Conservation (phyloP, 2,113 vertebrate species). For the Tylochromis polylepis region DNA sequence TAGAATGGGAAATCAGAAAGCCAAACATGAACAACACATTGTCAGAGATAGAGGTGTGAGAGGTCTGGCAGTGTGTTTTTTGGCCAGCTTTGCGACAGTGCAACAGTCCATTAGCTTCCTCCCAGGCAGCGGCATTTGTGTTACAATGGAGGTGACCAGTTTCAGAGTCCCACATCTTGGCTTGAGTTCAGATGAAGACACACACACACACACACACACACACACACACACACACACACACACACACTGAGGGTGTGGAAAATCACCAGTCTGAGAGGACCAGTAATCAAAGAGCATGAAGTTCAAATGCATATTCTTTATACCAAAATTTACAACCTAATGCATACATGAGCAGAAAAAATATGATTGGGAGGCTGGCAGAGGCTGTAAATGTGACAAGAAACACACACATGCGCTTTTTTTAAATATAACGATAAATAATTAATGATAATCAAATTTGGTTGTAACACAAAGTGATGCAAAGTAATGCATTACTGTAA, state of each 20-base stretch:
- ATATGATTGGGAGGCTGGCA: background rate
- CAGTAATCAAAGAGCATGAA: background rate
- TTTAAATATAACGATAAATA: background rate
- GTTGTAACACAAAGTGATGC: too few species aligned
- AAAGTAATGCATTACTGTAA: background rate
- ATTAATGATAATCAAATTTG: too few species aligned
- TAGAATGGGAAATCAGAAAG: background rate
- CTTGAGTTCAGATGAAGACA: background rate
- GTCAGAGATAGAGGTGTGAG: background rate
- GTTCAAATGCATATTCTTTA: background rate
- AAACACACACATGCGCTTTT: background rate
- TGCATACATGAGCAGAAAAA: background rate
- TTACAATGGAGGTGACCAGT: background rate
- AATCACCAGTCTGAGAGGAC: background rate
- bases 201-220: too few species aligned
- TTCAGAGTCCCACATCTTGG: background rate
- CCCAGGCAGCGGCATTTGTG: background rate
- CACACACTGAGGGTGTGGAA: background rate
- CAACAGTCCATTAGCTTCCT: constrained; percentile 23
- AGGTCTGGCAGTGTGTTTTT: background rate
- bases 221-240: background rate
- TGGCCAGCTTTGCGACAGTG: background rate
- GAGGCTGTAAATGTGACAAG: background rate
- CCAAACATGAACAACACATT: background rate
- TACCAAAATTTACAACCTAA: background rate